Percentiles rank a stretch among this genome's conserved stretches.
Evolutionary conservation across 2,888 invertebrate species (phyloP).

Genomic region (Torymus aiolomorphi): DNA sequence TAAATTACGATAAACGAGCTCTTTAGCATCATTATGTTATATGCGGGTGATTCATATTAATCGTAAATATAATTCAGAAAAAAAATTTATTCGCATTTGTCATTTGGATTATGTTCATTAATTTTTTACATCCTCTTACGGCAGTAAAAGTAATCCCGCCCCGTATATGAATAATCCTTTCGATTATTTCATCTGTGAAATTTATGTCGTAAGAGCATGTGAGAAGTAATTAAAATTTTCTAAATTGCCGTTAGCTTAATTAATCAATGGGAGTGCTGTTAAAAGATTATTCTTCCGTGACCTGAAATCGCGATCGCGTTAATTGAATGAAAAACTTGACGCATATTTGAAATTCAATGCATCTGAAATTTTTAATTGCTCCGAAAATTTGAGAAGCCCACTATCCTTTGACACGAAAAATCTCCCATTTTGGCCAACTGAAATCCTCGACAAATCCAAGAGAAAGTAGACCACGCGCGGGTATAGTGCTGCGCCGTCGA

Average conservation of each 20-base stretch:
- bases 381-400: too few relatives aligned
- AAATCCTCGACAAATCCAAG: too few relatives aligned
- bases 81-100: conserved; percentile 24
- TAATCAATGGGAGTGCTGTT: neutral
- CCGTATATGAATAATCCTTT: neutral
- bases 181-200: conserved; percentile 15
- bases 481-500: too few relatives aligned
- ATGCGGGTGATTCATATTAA: conserved; percentile 21
- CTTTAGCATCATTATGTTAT: conserved; percentile 14
- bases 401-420: too few relatives aligned
- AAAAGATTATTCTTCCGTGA: too few relatives aligned
- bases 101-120: conserved; percentile 36
- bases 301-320: too few relatives aligned
- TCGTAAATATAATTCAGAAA: conserved; percentile 31
- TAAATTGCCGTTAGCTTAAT: neutral
- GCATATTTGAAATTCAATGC: too few relatives aligned
- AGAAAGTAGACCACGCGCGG: too few relatives aligned
- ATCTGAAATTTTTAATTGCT: too few relatives aligned
- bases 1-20: conserved; percentile 33
- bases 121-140: conserved; percentile 49
- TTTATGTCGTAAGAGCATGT: neutral
- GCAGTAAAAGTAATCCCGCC: conserved; percentile 37
- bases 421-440: too few relatives aligned
- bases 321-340: too few relatives aligned
- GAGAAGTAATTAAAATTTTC: neutral